Evolutionary conservation across 37 sponge, comb jelly and placozoan species (phyloP), one percentile per base, ranked within the genome.

Genomic region (Diacarnus erythraeanus): DNA sequence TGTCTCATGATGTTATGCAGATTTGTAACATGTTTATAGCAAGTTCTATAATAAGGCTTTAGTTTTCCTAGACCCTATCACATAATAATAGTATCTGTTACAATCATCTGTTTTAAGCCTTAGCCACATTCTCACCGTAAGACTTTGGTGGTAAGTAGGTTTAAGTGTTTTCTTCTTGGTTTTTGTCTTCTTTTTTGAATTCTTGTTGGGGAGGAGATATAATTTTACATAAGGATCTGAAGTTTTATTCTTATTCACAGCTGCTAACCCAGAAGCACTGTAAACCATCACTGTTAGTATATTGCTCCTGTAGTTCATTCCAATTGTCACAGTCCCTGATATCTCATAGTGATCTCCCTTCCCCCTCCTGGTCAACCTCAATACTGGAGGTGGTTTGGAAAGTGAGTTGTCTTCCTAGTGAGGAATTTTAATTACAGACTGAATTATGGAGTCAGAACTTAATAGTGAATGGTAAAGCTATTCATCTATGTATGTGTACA

Each of bases 161-260:
- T 84, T 68, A 36, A 76, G 57, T 4, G 86, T 79, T 60, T 84
- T 84, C 64, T 74, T 72, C 9, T 44, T 34, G 21, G 69, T 37
- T 20, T 57, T 67, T 3, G 85, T 89, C 65, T 80, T 89, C 73
- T 41, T 84, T 77, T 89, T 84, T 31, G 82, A 82, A 47, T 56
- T 60, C 43, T 35, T 51, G 71, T 84, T 86, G 0, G 90, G 90
- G n/a, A 89, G 85, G 69, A 89, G 81, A 51, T 89, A 89, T 37
- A 75, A 72, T 80, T 89, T 84, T 42, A 89, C 73, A 59, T 84
- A 89, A 29, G 88, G 83, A 57, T 82, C 47, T 15, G 88, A 88
- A 56, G 59, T 58, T 40, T 67, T 69, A 4, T 42, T 57, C 72
- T 81, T 81, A 65, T 74, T 47, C 2, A 71, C 85, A 37, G 85